These are phyloP conservation scores for Operophtera brumata DNA, from an alignment of 2,888 invertebrate genomes.

Conservation along the genomic window DNA sequence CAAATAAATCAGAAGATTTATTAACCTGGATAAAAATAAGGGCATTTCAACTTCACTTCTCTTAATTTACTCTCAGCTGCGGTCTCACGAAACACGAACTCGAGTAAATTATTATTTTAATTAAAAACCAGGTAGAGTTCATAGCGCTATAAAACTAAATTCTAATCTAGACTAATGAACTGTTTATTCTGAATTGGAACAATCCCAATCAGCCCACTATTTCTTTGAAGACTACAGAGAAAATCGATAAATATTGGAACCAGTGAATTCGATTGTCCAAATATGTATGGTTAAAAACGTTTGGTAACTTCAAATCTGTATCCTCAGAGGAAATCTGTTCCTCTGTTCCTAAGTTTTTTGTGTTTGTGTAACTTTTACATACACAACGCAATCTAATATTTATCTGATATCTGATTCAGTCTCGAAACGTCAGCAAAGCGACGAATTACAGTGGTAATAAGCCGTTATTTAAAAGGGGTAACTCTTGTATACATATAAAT, in stretches of 20 bases:
- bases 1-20: conserved; percentile 33
- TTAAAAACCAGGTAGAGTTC: conserved; percentile 44
- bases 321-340: too few species aligned
- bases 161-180: conserved; percentile 5
- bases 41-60: conserved; percentile 29
- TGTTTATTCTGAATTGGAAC: background rate
- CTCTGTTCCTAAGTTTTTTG: too few species aligned
- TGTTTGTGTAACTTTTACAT: too few species aligned
- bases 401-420: too few species aligned
- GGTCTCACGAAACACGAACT: conserved; percentile 44
- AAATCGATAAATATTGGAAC: conserved; percentile 18
- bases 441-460: too few species aligned
- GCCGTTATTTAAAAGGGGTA: too few species aligned
- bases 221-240: background rate
- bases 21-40: conserved; percentile 36
- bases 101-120: conserved; percentile 44
- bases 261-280: background rate
- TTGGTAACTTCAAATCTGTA: too few species aligned
- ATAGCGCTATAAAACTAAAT: conserved; percentile 29
- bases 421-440: too few species aligned
- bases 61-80: conserved; percentile 43
- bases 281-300: background rate
- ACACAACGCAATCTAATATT: too few species aligned
- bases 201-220: background rate
- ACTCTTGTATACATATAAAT: too few species aligned